Conservation (phyloP, 35 echinoderm and acorn worm genomes). For the Stichopus chloronotus region DNA sequence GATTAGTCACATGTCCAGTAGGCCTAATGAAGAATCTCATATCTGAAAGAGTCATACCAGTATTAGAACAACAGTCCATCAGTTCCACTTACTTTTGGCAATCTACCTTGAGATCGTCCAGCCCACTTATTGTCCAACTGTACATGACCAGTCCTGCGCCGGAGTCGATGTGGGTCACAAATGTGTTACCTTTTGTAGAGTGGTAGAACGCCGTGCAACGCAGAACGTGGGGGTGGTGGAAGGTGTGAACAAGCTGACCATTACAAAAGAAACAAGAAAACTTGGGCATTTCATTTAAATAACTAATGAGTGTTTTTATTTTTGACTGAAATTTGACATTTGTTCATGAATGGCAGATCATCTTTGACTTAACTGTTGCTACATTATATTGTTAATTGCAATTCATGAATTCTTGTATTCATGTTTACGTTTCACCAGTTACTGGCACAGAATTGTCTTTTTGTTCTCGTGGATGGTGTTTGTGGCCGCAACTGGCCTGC, state of each 20-base stretch:
- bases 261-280: slow-evolving; percentile 1
- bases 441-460: no score
- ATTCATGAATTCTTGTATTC: no score
- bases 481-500: no score
- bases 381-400: no score
- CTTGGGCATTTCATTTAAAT: background rate
- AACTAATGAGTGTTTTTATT: background rate
- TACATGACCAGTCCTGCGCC: slow-evolving; percentile 76
- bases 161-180: slow-evolving; percentile 81
- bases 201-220: slow-evolving; percentile 87
- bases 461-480: no score
- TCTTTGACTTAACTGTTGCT: background rate
- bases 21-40: no score
- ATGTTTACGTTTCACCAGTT: no score
- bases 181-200: slow-evolving; percentile 69
- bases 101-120: slow-evolving; percentile 71
- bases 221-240: slow-evolving; percentile 82
- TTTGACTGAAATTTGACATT: background rate
- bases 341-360: background rate
- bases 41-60: no score
- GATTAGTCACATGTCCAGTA: no score
- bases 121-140: slow-evolving; percentile 78
- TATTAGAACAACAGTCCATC: no score
- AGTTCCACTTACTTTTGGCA: slow-evolving; percentile 67
- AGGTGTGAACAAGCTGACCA: slow-evolving; percentile 67